A percentile compares a stretch with the other conserved stretches of the same genome.
Conservation (phyloP, 1,140 invertebrate genomes). For the Bicyclus anynana region DNA sequence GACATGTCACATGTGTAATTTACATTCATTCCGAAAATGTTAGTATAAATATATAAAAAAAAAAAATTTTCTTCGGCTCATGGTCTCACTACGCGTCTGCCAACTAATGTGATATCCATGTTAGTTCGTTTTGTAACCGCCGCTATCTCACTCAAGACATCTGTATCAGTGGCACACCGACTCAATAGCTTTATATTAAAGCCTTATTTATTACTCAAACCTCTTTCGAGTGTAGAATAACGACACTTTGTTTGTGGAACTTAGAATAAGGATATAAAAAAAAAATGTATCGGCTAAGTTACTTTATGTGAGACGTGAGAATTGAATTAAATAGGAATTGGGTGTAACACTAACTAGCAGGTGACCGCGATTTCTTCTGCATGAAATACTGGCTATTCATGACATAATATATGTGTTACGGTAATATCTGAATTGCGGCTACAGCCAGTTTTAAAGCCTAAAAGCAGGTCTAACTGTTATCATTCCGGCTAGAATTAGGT, state of each 20-base stretch:
- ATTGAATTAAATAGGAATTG: neutral
- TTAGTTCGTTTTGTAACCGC: slow-evolving; percentile 57
- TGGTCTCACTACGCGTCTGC: slow-evolving; percentile 44
- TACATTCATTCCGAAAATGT: neutral
- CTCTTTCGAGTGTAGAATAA: slow-evolving; percentile 58
- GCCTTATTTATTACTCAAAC: slow-evolving; percentile 63
- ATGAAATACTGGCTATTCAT: too few relatives aligned
- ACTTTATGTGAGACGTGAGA: slow-evolving; percentile 20
- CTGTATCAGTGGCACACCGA: slow-evolving; percentile 69
- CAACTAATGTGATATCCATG: slow-evolving; percentile 72
- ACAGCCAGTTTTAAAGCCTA: too few relatives aligned
- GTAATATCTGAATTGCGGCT: too few relatives aligned
- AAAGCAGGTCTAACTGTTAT: too few relatives aligned
- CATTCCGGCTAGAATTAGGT: too few relatives aligned
- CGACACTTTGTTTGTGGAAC: slow-evolving; percentile 46
- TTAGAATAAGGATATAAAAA: slow-evolving; percentile 32
- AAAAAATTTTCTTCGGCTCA: slow-evolving; percentile 38
- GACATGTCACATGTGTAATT: slow-evolving; percentile 9
- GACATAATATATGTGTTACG: too few relatives aligned
- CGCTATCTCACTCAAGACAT: slow-evolving; percentile 65
- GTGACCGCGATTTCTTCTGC: too few relatives aligned
- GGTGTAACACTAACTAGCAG: too few relatives aligned
- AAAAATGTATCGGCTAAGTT: slow-evolving; percentile 20
- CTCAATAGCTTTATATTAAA: slow-evolving; percentile 65
- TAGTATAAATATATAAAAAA: slow-evolving; percentile 18